Evolutionary conservation across 2,797 vertebrate species (phyloP).

Genomic region (Danio aesculapii): DNA sequence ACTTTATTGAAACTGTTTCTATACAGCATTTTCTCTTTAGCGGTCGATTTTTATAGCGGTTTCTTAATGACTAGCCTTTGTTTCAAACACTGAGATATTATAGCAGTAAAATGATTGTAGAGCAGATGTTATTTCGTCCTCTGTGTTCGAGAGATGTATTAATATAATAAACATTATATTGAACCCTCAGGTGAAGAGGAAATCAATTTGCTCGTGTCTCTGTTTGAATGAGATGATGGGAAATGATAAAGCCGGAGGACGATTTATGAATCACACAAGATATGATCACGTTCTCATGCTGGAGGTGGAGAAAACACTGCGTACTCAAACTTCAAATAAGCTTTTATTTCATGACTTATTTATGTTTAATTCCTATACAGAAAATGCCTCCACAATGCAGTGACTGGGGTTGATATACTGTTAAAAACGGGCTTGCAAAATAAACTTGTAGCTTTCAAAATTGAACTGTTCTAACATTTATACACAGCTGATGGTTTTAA

Average conservation of each 20-base stretch:
- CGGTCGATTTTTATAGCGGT: neutral
- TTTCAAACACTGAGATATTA: neutral
- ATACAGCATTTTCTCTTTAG: neutral
- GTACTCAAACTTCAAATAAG: slow-evolving; percentile 6
- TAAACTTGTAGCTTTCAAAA: neutral
- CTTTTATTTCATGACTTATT: slow-evolving; percentile 33
- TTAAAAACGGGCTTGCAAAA: slow-evolving; percentile 12
- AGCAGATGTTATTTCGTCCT: slow-evolving; percentile 1
- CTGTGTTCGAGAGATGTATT: slow-evolving; percentile 13
- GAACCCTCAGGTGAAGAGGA: slow-evolving; percentile 17
- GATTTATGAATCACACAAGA: neutral
- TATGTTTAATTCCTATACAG: slow-evolving; percentile 15
- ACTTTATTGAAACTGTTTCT: neutral
- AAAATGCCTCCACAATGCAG: neutral
- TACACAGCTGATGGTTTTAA: neutral
- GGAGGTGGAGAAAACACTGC: neutral
- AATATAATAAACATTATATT: slow-evolving; percentile 26
- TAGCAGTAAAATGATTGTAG: slow-evolving; percentile 26
- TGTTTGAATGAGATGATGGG: slow-evolving; percentile 3
- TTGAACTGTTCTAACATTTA: neutral
- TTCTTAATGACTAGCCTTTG: neutral
- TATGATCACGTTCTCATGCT: neutral
- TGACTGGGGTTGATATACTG: neutral
- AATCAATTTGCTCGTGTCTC: slow-evolving; percentile 6
- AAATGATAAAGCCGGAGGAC: neutral